These are phyloP conservation scores for Pogonophryne albipinna DNA, from an alignment of 2,797 vertebrate genomes.

Conservation along the genomic window DNA sequence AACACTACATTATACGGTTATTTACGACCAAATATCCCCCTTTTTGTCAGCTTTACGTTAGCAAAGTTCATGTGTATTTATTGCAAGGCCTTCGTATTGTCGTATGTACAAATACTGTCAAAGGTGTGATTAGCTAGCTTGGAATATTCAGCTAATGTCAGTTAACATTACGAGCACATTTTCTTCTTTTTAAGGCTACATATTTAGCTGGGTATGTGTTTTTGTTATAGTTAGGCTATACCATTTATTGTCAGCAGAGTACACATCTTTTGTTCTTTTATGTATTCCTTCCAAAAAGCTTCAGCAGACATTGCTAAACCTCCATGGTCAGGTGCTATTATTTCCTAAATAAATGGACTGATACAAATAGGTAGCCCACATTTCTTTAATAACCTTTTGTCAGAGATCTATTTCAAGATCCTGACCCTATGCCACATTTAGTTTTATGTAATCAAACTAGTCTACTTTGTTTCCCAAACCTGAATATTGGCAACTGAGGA, in stretches of 20 bases:
- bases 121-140: conserved; percentile 45
- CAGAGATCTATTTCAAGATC: background rate
- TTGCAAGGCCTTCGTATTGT: conserved; percentile 21
- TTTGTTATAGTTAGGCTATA: background rate
- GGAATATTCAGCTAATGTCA: conserved; percentile 11
- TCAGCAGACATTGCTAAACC: background rate
- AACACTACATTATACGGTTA: background rate
- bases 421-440: background rate
- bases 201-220: background rate
- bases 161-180: background rate
- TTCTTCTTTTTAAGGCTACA: background rate
- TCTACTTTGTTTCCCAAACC: background rate
- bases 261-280: background rate
- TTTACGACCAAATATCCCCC: background rate
- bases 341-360: background rate
- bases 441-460: background rate
- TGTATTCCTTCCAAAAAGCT: background rate
- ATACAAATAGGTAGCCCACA: conserved; percentile 16
- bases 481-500: background rate
- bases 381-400: background rate
- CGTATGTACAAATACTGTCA: conserved; percentile 28
- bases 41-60: background rate
- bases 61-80: background rate
- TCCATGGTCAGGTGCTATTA: background rate
- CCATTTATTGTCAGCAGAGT: background rate